Conservation (phyloP, 2,888 invertebrate species). For the Thumatha senex region DNA sequence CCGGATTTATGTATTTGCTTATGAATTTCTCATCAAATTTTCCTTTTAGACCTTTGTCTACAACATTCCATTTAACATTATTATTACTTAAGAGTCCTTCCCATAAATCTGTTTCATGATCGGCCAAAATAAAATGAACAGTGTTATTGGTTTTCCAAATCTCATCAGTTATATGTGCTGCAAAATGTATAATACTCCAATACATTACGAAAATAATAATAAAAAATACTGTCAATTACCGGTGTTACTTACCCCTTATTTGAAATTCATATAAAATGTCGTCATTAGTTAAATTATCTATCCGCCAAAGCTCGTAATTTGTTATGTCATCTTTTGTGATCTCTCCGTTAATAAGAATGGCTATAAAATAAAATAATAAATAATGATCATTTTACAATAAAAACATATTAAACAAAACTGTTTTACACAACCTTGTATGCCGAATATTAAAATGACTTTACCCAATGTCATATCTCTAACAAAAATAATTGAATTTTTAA, state of each 20-base stretch:
- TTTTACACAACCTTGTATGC: background rate
- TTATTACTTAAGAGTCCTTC: background rate
- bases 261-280: background rate
- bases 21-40: constrained; percentile 1
- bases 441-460: background rate
- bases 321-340: background rate
- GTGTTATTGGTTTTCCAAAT: background rate
- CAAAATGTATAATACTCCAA: background rate
- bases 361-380: background rate
- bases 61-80: background rate
- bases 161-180: constrained; percentile 1
- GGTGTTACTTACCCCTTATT: background rate
- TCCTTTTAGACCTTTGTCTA: background rate
- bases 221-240: no score
- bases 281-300: background rate
- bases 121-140: background rate
- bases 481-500: constrained; percentile 2
- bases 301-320: constrained; percentile 1
- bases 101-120: background rate
- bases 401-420: background rate
- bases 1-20: background rate
- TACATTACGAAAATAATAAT: no score
- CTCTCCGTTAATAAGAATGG: background rate
- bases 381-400: background rate
- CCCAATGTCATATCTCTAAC: constrained; percentile 1